These are phyloP conservation scores for Thunnus albacares DNA, from an alignment of 2,797 vertebrate genomes.

Conservation along the genomic window DNA sequence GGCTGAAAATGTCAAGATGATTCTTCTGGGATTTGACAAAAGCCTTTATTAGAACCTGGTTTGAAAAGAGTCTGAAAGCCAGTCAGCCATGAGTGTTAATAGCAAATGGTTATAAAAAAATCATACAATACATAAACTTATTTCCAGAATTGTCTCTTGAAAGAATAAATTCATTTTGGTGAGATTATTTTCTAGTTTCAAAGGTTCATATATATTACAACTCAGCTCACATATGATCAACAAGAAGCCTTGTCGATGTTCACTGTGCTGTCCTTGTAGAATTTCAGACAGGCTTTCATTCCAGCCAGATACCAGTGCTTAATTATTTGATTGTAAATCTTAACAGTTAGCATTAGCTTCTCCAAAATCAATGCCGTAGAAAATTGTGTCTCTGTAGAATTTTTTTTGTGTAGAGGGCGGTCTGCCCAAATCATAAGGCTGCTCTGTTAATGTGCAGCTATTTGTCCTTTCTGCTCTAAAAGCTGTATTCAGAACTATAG, in stretches of 20 bases:
- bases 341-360: neutral
- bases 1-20: constrained; percentile 40
- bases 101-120: neutral
- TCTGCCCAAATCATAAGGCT: neutral
- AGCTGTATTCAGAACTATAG: neutral
- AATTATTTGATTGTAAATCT: neutral
- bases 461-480: neutral
- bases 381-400: neutral
- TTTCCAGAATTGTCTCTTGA: neutral
- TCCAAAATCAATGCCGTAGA: neutral
- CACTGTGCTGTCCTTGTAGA: too few species aligned
- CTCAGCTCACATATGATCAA: neutral
- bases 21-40: constrained; percentile 2
- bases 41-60: neutral
- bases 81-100: neutral
- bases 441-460: neutral
- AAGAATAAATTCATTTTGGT: neutral
- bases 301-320: too few species aligned
- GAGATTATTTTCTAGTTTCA: neutral
- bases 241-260: neutral
- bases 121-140: neutral
- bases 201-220: neutral
- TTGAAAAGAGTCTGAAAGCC: constrained; percentile 4
- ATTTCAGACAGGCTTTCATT: too few species aligned
- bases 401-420: neutral